Evolutionary conservation across 2,888 invertebrate species (phyloP), one percentile per base, ranked within the genome.

Genomic region (Amiota communis): DNA sequence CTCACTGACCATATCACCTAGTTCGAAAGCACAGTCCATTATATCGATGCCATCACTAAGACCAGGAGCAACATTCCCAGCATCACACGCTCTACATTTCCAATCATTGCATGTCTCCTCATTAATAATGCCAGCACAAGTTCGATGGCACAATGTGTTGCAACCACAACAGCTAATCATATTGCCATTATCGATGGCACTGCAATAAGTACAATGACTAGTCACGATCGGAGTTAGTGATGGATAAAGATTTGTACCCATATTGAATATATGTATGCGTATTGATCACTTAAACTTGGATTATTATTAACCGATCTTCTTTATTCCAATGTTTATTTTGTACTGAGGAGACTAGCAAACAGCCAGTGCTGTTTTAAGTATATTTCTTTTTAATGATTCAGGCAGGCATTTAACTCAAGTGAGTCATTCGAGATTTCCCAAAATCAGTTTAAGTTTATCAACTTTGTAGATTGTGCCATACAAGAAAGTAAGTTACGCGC

Each of bases 141-240:
- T 12, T 12, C 63, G 63, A 63, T 63, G 63, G 46, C 63, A 63
- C 4, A 63, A 23, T n/a, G 36, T 15, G 11, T 63, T 23, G n/a
- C 63, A 63, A 3, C 46, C n/a, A 15, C n/a, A 47, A 47, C 63
- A 63, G 36, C 9, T 12, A 4, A 63, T 10, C 63, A 63, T 63
- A 15, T 23, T n/a, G 4, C n/a, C 36, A 46, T 46, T 46, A 10
- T 46, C 63, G 9, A 8, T 6, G 8, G 9, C 46, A 63, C n/a
- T 63, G 46, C 63, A 63, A 63, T 63, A 63, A n/a, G 12, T 63
- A 46, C 63, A 63, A n/a, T 46, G 23, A 23, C 46, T 36, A 2
- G 46, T n/a, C 8, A 46, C 63, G 23, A 20, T 59, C 11, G 23
- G 17, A 12, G 57, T 20, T 57, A 23, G 59, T 3, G n/a, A 10